Base-by-base conservation (phyloP, 2,888 invertebrate genomes). In the Cephus pulcher region DNA sequence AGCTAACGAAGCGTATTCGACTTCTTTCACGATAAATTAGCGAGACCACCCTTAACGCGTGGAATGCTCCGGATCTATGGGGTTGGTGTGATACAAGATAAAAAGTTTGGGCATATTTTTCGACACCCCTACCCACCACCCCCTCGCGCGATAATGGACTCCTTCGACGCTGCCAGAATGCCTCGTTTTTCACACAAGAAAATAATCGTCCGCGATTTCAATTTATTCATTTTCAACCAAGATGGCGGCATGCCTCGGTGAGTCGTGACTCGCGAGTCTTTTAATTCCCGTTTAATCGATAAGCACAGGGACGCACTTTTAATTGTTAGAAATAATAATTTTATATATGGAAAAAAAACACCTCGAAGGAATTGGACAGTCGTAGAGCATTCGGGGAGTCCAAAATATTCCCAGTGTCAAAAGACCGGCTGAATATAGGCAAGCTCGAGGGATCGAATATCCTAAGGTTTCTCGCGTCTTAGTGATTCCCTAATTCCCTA, bases 381-480 rank as follows among this genome's bases (percentile, higher is more conserved):
- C 6, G 9, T 9, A 56, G 23, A 9, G 23, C 56, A 23, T 56
- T 56, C 23, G 56, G 1, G 1, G 9, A 6, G 9, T 23, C 9
- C 23, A 9, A 56, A 6, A 56, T 9, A 56, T 56, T 56, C 2
- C 23, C 9, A 56, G 56, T 23, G 56, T 56, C 9, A 56, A 56
- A 56, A 56, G 56, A 56, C 56, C 23, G 23, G 71, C 83, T 82
- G 84, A 86, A 88, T 86, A 85, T 87, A 87, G 86, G 85, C 88
- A 86, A 71, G 86, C 81, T 85, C 85, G 82, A 85, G 87, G 87
- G 88, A 87, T 88, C 88, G 85, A 85, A 86, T 84, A 35, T 90
- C 83, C 88, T 91, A 90, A 89, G 90, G 90, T 88, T 91, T 90
- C 91, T 84, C 83, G 82, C 85, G 86, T 87, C 87, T 89, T 87